phyloP scores from a whole-genome alignment of 2,797 vertebrate genomes.

The Acrossocheilus fasciatus region DNA sequence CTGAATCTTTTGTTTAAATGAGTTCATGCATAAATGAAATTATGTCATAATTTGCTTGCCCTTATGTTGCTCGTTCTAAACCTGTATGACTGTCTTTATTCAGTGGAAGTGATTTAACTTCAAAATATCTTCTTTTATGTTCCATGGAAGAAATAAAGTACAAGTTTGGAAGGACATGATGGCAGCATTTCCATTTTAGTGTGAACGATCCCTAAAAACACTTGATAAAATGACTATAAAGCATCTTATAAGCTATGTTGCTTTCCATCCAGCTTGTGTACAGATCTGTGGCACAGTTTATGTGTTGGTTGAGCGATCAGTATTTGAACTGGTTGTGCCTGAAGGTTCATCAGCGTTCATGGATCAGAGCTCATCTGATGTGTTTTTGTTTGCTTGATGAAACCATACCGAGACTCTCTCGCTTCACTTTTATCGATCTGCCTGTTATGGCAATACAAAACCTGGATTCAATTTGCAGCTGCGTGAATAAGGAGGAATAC shows the following conservation, averaged over 20 bases:
- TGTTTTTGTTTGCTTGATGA: neutral
- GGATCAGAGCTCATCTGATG: neutral
- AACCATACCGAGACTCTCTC: neutral
- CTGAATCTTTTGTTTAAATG: neutral
- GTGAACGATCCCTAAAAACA: neutral
- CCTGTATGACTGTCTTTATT: neutral
- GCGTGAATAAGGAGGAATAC: neutral
- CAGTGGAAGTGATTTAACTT: neutral
- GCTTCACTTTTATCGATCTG: conserved; percentile 14
- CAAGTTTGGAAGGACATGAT: neutral
- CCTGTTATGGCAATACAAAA: neutral
- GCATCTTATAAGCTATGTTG: neutral
- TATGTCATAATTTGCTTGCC: neutral
- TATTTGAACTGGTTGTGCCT: conserved; percentile 21
- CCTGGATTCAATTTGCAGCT: neutral
- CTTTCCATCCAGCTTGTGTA: neutral
- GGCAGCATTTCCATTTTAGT: neutral
- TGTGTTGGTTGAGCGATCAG: neutral
- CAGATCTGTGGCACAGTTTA: conserved; percentile 9
- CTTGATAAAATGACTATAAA: neutral
- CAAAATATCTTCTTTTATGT: neutral
- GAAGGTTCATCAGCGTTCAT: neutral
- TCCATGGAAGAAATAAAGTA: neutral
- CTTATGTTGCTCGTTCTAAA: neutral
- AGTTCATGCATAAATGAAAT: neutral